Conservation (phyloP, 2,888 invertebrate species). For the Muschampia plurimacula region DNA sequence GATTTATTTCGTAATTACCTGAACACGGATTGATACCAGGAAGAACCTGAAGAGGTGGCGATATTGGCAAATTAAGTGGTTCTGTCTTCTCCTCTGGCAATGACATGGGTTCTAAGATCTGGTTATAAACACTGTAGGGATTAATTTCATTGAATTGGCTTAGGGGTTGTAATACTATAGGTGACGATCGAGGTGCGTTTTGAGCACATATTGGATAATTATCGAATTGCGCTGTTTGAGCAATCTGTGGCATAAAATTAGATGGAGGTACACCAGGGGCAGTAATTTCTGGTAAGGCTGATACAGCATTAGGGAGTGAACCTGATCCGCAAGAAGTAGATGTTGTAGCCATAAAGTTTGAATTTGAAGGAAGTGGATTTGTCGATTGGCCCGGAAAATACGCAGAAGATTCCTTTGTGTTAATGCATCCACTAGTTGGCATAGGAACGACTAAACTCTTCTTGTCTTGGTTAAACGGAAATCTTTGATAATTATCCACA, state of each 20-base stretch:
- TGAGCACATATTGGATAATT: slow-evolving; percentile 40
- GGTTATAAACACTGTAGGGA: slow-evolving; percentile 25
- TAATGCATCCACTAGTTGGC: slow-evolving; percentile 19
- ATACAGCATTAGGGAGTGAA: background rate
- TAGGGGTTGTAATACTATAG: slow-evolving; percentile 42
- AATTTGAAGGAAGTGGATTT: slow-evolving; percentile 6
- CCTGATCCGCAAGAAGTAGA: slow-evolving; percentile 11
- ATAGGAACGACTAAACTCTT: slow-evolving; percentile 28
- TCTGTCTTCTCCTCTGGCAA: slow-evolving; percentile 23
- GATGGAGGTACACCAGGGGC: slow-evolving; percentile 5
- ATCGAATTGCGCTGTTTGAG: slow-evolving; percentile 42
- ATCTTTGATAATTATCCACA: slow-evolving; percentile 16
- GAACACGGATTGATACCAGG: slow-evolving; percentile 35
- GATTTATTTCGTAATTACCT: slow-evolving; percentile 32
- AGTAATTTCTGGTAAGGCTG: slow-evolving; percentile 12
- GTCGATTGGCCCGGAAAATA: slow-evolving; percentile 19
- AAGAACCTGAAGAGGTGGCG: slow-evolving; percentile 29
- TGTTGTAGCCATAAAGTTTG: slow-evolving; percentile 22
- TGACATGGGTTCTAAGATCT: slow-evolving; percentile 22
- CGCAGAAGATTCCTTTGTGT: slow-evolving; percentile 31
- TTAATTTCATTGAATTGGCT: slow-evolving; percentile 22
- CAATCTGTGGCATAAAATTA: slow-evolving; percentile 19
- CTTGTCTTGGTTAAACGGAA: slow-evolving; percentile 11
- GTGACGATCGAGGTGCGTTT: slow-evolving; percentile 39
- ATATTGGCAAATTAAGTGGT: slow-evolving; percentile 38